These are phyloP conservation scores for Furcula furcula DNA, from an alignment of 2,888 invertebrate genomes.

Conservation along the genomic window DNA sequence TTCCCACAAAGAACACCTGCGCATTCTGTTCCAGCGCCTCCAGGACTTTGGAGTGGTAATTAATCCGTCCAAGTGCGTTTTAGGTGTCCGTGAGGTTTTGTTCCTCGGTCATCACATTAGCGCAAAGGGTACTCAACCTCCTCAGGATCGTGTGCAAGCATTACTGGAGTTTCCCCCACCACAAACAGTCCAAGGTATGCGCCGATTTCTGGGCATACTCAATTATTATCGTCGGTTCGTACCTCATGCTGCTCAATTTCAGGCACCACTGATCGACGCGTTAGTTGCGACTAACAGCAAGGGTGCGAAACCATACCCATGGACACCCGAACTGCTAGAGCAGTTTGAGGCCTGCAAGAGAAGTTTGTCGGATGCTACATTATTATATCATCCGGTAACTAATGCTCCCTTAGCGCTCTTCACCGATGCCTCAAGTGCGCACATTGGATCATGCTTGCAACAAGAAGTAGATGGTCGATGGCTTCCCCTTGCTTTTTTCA, in stretches of 20 bases:
- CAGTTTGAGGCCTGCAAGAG: neutral
- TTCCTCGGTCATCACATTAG: conserved; percentile 2
- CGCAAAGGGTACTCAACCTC: neutral
- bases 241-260: neutral
- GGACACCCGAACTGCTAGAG: neutral
- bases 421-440: conserved; percentile 10
- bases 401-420: conserved; percentile 3
- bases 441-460: conserved; percentile 10
- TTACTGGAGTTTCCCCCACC: conserved; percentile 1
- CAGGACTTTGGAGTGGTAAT: conserved; percentile 4
- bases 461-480: conserved; percentile 6
- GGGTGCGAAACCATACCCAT: neutral
- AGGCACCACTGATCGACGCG: neutral
- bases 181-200: neutral
- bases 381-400: neutral
- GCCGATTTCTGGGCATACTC: neutral
- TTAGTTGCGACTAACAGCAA: neutral
- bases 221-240: conserved; percentile 1
- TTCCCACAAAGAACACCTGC: conserved; percentile 2
- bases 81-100: neutral
- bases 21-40: conserved; percentile 1
- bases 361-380: neutral
- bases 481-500: conserved; percentile 13
- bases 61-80: conserved; percentile 5
- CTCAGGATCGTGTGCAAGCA: neutral